These are phyloP conservation scores for Machimus atricapillus DNA, from an alignment of 2,888 invertebrate species.

Conservation along the genomic window DNA sequence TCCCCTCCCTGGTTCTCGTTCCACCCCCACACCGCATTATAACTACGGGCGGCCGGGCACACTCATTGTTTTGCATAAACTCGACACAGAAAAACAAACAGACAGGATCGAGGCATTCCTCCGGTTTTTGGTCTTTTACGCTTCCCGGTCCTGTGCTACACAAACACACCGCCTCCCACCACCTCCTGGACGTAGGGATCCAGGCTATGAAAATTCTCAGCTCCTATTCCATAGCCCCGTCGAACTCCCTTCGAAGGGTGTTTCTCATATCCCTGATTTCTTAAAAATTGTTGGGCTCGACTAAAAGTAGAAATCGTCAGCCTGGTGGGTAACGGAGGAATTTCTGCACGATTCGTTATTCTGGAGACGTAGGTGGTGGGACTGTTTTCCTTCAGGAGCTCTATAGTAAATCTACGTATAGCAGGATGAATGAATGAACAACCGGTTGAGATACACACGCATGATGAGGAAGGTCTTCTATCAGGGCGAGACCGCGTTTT, in stretches of 20 bases:
- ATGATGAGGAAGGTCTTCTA: constrained; percentile 11
- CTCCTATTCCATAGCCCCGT: background rate
- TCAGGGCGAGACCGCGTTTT: background rate
- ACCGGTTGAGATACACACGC: background rate
- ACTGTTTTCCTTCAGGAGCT: background rate
- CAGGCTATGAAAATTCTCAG: constrained; percentile 17
- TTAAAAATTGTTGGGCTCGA: background rate
- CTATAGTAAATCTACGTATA: background rate
- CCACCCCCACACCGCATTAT: background rate
- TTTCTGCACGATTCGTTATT: background rate
- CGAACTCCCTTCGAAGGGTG: background rate
- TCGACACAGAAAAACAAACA: constrained; percentile 35
- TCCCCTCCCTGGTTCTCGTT: background rate
- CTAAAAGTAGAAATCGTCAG: background rate
- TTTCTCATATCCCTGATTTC: background rate
- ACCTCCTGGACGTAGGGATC: background rate
- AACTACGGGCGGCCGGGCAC: background rate
- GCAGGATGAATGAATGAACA: background rate
- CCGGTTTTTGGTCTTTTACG: constrained; percentile 34
- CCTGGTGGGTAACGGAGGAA: background rate
- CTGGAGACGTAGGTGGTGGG: background rate
- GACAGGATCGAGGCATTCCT: constrained; percentile 18
- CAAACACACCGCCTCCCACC: background rate
- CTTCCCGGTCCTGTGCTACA: background rate
- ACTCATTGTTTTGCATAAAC: constrained; percentile 37